Conservation (phyloP, 2,888 invertebrate species). For the Ichneumoninae sp. region DNA sequence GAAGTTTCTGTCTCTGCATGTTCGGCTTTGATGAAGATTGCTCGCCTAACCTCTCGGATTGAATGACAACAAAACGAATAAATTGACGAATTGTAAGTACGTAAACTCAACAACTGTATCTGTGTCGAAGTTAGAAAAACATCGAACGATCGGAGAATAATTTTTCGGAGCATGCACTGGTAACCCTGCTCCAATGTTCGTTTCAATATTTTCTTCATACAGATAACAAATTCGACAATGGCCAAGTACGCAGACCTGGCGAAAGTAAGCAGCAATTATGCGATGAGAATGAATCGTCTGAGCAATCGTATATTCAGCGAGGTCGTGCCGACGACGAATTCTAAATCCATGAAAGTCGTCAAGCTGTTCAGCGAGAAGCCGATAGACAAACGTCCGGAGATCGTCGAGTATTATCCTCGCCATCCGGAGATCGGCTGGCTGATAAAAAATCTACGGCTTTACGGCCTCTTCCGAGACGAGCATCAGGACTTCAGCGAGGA, state of each 20-base stretch:
- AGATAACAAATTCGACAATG: conserved; percentile 77
- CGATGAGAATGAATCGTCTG: conserved; percentile 92
- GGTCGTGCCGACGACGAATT: conserved; percentile 90
- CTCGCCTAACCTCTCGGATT: conserved; percentile 4
- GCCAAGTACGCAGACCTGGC: conserved; percentile 89
- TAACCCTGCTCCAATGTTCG: conserved; percentile 11
- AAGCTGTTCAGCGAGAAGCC: conserved; percentile 92
- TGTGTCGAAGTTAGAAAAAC: background rate
- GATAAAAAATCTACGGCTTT: conserved; percentile 90
- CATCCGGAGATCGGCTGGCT: conserved; percentile 91
- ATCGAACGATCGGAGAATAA: background rate
- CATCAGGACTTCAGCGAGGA: conserved; percentile 96
- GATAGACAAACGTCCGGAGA: conserved; percentile 89
- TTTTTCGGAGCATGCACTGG: background rate
- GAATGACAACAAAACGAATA: background rate
- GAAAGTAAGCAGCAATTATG: conserved; percentile 91
- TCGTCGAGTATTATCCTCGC: conserved; percentile 94
- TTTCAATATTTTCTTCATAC: conserved; percentile 6
- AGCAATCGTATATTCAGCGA: conserved; percentile 96
- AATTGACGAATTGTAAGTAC: conserved; percentile 18
- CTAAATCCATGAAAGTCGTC: conserved; percentile 92
- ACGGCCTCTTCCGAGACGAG: conserved; percentile 94
- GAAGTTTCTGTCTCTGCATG: conserved; percentile 5
- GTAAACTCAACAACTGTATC: background rate
- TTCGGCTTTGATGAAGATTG: conserved; percentile 3